phyloP scores from a whole-genome alignment of 2,888 invertebrate species.

The Girardia tigrina region DNA sequence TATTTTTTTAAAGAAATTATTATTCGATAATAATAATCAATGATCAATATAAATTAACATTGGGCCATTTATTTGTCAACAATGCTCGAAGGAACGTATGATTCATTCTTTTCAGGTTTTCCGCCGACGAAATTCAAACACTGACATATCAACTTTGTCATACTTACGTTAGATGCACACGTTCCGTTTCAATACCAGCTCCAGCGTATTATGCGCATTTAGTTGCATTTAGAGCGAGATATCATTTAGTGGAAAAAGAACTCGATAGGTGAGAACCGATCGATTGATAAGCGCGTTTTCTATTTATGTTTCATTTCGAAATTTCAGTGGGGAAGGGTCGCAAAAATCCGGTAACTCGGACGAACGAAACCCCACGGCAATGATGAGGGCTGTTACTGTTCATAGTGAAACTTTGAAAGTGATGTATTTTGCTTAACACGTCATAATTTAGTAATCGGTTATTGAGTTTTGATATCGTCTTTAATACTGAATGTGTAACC shows the following conservation, averaged over 20 bases:
- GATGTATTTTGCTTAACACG: slow-evolving; percentile 85
- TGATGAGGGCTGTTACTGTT: slow-evolving; percentile 95
- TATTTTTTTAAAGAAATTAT: not conserved
- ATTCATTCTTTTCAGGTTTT: slow-evolving; percentile 57
- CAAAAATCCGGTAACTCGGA: slow-evolving; percentile 93
- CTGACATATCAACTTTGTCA: slow-evolving; percentile 98
- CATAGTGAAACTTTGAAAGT: slow-evolving; percentile 98
- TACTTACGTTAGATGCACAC: slow-evolving; percentile 95
- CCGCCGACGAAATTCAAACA: slow-evolving; percentile 94
- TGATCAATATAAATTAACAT: no score
- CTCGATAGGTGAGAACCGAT: slow-evolving; percentile 66
- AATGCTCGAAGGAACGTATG: not conserved
- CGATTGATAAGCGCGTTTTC: not conserved
- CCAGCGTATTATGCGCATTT: slow-evolving; percentile 97
- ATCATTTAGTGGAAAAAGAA: slow-evolving; percentile 96
- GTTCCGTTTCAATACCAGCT: slow-evolving; percentile 92
- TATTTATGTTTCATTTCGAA: not conserved
- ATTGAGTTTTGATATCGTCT: not conserved
- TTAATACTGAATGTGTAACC: slow-evolving; percentile 4
- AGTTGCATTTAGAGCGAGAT: slow-evolving; percentile 93
- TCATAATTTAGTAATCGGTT: not conserved
- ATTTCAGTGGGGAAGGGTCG: slow-evolving; percentile 76
- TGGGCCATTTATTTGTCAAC: no score
- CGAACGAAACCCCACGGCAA: slow-evolving; percentile 85
- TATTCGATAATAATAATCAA: no score